phyloP scores from a whole-genome alignment of 2,797 vertebrate species.

The Enteromius anoplus region DNA sequence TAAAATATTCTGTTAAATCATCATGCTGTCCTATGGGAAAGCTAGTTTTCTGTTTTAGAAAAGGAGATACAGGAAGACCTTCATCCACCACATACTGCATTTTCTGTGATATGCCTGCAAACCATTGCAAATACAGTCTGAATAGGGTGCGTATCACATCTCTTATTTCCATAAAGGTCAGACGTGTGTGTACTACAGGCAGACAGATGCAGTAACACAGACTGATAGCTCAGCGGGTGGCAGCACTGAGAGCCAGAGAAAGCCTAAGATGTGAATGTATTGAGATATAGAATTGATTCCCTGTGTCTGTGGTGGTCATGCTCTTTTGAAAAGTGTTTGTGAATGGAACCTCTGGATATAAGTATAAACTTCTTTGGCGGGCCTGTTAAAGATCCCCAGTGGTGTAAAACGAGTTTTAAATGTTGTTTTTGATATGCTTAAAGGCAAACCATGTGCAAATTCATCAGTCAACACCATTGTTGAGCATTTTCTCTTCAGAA shows the following conservation, averaged over 20 bases:
- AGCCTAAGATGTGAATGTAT: not conserved
- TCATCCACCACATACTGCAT: not conserved
- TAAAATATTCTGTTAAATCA: not conserved
- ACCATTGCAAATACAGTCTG: slow-evolving; percentile 7
- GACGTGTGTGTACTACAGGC: not conserved
- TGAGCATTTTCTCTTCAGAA: not conserved
- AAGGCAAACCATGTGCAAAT: not conserved
- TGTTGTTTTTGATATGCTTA: not conserved
- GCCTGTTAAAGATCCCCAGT: not conserved
- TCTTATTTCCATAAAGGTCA: slow-evolving; percentile 31
- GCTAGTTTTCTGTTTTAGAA: slow-evolving; percentile 5
- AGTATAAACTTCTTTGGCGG: not conserved
- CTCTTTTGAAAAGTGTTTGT: not conserved
- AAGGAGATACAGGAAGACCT: not conserved
- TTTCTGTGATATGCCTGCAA: not conserved
- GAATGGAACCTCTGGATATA: not conserved
- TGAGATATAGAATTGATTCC: not conserved
- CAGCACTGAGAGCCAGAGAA: not conserved
- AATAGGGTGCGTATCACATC: not conserved
- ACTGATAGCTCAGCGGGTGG: not conserved
- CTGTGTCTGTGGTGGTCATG: not conserved
- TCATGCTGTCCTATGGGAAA: not conserved
- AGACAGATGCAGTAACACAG: slow-evolving; percentile 11
- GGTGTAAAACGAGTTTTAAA: not conserved
- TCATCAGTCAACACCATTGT: not conserved